Evolutionary conservation across 2,888 invertebrate genomes (phyloP).

Genomic region (Pollenia labialis): DNA sequence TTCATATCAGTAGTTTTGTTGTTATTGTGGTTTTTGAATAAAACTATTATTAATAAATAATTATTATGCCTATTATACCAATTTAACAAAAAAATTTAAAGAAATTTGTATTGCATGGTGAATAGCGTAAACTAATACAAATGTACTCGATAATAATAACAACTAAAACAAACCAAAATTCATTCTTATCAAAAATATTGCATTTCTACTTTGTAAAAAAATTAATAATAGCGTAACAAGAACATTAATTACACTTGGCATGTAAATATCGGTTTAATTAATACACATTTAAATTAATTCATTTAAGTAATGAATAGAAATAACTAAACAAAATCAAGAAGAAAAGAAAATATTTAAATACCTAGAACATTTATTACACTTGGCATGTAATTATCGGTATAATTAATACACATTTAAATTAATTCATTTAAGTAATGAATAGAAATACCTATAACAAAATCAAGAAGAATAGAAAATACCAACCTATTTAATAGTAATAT

Average conservation of each 20-base stretch:
- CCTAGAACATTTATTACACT: not conserved
- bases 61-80: not conserved
- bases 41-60: too few relatives aligned
- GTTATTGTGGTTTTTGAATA: not conserved
- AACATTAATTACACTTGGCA: not conserved
- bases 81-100: not conserved
- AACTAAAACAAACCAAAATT: not conserved
- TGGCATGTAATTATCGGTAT: conserved; percentile 34
- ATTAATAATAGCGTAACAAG: not conserved
- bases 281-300: conserved; percentile 23
- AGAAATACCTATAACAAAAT: not conserved
- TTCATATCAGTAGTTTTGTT: not conserved
- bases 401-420: conserved; percentile 25
- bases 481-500: not conserved
- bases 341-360: too few relatives aligned
- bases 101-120: not conserved
- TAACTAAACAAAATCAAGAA: too few relatives aligned
- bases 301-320: conserved; percentile 9
- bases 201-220: not conserved
- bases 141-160: conserved; percentile 1
- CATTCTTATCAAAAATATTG: conserved; percentile 9
- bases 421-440: conserved; percentile 18
- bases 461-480: not conserved
- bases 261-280: conserved; percentile 40
- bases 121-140: conserved; percentile 23